Evolutionary conservation across 2,797 vertebrate species (phyloP).

Genomic region (Scolopax rusticola): DNA sequence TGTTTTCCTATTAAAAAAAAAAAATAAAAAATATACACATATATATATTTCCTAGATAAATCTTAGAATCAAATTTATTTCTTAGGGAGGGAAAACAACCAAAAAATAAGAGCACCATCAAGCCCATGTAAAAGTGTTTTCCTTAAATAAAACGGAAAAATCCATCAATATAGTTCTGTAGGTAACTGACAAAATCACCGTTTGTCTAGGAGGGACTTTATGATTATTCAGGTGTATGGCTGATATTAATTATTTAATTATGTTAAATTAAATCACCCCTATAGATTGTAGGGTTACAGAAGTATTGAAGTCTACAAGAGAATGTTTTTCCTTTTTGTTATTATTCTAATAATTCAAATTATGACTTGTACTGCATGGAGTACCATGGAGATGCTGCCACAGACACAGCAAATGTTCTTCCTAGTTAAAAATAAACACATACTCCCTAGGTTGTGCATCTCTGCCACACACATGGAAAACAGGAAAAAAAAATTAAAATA

Average conservation of each 20-base stretch:
- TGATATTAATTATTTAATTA: background rate
- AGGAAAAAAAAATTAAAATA: rapidly evolving
- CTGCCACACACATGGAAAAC: background rate
- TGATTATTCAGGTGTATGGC: background rate
- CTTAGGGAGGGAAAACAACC: background rate
- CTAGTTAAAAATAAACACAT: background rate
- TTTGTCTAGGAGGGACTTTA: background rate
- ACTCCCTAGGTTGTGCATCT: background rate
- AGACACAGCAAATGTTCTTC: background rate
- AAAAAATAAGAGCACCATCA: background rate
- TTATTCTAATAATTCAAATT: background rate
- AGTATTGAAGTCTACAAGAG: background rate
- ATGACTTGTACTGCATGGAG: background rate
- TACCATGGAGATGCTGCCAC: background rate
- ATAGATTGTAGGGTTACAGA: background rate
- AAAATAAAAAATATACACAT: too few relatives aligned
- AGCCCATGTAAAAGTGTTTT: background rate
- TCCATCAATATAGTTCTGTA: background rate
- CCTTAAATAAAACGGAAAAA: background rate
- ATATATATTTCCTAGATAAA: background rate
- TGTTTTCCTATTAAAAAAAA: background rate
- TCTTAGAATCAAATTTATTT: background rate
- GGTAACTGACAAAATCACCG: background rate
- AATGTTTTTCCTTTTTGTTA: background rate
- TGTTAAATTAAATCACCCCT: background rate